Evolutionary conservation across 2,888 invertebrate species (phyloP).

Genomic region (Netelia virgata): DNA sequence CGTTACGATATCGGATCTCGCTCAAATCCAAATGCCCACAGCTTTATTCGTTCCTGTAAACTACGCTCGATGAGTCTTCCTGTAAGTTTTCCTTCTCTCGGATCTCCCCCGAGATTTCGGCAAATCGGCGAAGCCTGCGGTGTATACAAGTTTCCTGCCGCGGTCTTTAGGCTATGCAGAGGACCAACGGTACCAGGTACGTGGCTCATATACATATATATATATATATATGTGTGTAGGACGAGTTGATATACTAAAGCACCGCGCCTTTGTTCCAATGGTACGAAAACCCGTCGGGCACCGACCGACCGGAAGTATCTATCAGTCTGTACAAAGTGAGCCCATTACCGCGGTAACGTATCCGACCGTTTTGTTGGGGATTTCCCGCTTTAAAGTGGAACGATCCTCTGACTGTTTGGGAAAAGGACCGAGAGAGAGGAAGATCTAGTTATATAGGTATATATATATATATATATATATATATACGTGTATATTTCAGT

Average conservation of each 20-base stretch:
- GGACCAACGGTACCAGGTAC: neutral
- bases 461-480: too few species aligned
- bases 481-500: too few species aligned
- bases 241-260: slow-evolving; percentile 49
- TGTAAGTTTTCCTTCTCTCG: neutral
- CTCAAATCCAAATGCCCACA: neutral
- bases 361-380: slow-evolving; percentile 72
- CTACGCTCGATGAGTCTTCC: neutral
- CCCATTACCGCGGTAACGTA: slow-evolving; percentile 72
- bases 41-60: neutral
- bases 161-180: slow-evolving; percentile 13
- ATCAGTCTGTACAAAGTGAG: slow-evolving; percentile 74
- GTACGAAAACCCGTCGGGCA: slow-evolving; percentile 57
- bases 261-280: slow-evolving; percentile 63
- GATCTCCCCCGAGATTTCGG: slow-evolving; percentile 25
- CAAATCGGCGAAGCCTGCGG: slow-evolving; percentile 26
- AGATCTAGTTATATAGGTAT: slow-evolving; percentile 41
- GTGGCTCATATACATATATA: neutral
- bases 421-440: slow-evolving; percentile 35
- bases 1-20: neutral
- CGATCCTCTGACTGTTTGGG: slow-evolving; percentile 62
- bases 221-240: slow-evolving; percentile 48
- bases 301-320: slow-evolving; percentile 72
- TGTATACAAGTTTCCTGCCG: slow-evolving; percentile 45
- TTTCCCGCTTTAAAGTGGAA: slow-evolving; percentile 70